Evolutionary conservation across 2,113 vertebrate genomes (phyloP).

Genomic region (Orycteropus afer): DNA sequence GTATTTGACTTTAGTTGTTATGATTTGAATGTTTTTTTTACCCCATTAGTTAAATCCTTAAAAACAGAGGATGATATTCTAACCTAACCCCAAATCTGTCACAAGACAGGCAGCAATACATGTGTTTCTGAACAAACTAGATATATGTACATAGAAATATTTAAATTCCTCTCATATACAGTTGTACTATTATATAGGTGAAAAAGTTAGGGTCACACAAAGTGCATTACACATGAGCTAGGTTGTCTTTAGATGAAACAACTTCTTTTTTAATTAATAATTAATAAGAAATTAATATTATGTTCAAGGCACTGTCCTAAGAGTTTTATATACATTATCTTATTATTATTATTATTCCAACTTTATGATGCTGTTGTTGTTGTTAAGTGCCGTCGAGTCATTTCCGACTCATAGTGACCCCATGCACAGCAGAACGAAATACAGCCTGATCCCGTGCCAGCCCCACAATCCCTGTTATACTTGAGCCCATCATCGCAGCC

Average conservation of each 20-base stretch:
- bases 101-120: rapidly evolving
- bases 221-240: not conserved
- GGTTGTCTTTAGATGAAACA: not conserved
- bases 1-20: not conserved
- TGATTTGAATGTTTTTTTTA: not conserved
- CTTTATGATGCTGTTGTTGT: too few relatives aligned
- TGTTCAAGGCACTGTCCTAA: not conserved
- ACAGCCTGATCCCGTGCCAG: too few relatives aligned
- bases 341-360: not conserved
- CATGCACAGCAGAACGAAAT: too few relatives aligned
- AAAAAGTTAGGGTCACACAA: not conserved
- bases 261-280: not conserved
- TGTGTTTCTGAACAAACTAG: not conserved
- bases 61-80: not conserved
- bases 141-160: not conserved
- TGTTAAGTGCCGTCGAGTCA: too few relatives aligned
- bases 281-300: not conserved
- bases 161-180: not conserved
- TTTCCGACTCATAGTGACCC: too few relatives aligned
- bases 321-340: not conserved
- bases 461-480: too few relatives aligned
- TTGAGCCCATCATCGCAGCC: too few relatives aligned
- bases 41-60: not conserved
- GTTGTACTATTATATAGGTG: not conserved
- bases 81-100: not conserved